Conservation (phyloP, 2,113 vertebrate genomes). For the Proteles cristata region DNA sequence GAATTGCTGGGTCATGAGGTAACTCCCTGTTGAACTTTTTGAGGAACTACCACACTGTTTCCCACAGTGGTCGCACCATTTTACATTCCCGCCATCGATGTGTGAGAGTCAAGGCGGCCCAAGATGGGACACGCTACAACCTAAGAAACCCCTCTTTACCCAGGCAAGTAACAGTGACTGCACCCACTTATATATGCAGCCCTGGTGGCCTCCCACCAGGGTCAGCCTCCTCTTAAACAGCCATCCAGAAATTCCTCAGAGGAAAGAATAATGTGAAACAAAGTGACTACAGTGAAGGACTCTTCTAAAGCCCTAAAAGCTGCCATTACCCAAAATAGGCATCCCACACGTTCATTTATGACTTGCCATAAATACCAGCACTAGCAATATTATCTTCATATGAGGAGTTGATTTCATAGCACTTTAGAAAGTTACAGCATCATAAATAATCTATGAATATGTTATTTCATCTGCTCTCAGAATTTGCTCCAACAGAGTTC, state of each 20-base stretch:
- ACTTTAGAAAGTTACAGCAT: conserved; percentile 6
- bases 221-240: not conserved
- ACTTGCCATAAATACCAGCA: conserved; percentile 12
- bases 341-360: not conserved
- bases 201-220: not conserved
- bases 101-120: not conserved
- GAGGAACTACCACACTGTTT: not conserved
- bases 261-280: not conserved
- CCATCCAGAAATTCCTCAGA: not conserved
- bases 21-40: not conserved
- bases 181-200: not conserved
- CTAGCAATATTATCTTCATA: not conserved
- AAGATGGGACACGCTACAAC: not conserved
- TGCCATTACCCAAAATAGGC: conserved; percentile 40
- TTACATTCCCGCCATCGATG: not conserved
- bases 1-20: not conserved
- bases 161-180: not conserved
- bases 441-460: conserved; percentile 48
- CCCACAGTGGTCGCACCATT: not conserved
- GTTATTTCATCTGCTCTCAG: conserved; percentile 41
- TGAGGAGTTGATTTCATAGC: not conserved
- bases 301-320: conserved; percentile 22
- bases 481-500: conserved; percentile 24
- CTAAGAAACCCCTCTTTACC: not conserved
- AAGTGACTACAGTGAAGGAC: conserved; percentile 2